Conservation (phyloP, 2,113 vertebrate species). For the Struthio camelus region DNA sequence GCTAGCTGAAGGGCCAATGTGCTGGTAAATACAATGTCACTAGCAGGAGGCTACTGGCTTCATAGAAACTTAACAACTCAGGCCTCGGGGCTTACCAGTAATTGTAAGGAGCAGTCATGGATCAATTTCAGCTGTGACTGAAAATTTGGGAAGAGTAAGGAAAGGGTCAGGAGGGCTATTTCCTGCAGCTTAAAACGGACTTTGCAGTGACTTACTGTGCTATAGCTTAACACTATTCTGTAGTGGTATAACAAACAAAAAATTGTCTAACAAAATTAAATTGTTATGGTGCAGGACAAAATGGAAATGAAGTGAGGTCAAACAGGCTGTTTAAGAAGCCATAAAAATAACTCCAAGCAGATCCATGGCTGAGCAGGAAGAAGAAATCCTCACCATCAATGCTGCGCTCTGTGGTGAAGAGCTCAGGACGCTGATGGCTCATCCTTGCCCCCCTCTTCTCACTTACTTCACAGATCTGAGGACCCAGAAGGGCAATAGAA, state of each 20-base stretch:
- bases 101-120: neutral
- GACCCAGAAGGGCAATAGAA: neutral
- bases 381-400: neutral
- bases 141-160: neutral
- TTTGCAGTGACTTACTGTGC: neutral
- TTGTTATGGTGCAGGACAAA: neutral
- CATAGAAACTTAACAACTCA: neutral
- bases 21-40: neutral
- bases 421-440: neutral
- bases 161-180: neutral
- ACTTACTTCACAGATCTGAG: neutral
- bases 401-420: neutral
- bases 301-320: neutral
- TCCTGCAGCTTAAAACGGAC: neutral
- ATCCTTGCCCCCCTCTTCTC: rapidly evolving
- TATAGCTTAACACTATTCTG: neutral
- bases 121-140: neutral
- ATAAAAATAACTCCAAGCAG: neutral
- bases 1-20: neutral
- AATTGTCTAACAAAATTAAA: neutral
- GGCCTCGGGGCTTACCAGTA: neutral
- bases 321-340: neutral
- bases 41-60: neutral
- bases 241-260: no score
- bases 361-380: neutral